phyloP scores from a whole-genome alignment of 64 coral and sea anemone species.

The Montipora efflorescens region DNA sequence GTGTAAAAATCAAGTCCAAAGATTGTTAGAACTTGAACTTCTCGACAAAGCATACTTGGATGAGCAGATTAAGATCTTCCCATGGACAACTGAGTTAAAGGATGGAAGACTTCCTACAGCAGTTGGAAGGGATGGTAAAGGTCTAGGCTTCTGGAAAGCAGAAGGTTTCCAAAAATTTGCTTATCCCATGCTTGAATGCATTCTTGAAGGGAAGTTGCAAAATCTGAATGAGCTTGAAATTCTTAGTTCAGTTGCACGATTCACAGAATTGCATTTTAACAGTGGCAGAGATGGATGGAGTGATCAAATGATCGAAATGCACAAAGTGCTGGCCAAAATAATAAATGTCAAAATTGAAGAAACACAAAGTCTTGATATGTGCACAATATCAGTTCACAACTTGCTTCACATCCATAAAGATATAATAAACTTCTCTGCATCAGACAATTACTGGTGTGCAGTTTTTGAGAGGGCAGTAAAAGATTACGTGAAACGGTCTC shows the following conservation, averaged over 20 bases:
- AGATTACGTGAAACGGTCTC: neutral
- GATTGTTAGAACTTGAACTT: no score
- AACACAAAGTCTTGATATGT: constrained; percentile 21
- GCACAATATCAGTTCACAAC: constrained; percentile 41
- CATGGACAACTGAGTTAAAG: constrained; percentile 60
- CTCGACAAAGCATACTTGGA: no score
- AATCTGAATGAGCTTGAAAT: constrained; percentile 50
- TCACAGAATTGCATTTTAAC: constrained; percentile 48
- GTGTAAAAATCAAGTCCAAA: no score
- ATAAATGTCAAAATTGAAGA: constrained; percentile 32
- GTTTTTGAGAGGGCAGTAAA: constrained; percentile 15
- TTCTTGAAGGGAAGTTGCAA: constrained; percentile 23
- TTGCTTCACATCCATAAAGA: constrained; percentile 57
- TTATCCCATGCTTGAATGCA: constrained; percentile 60
- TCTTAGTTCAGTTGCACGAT: constrained; percentile 13
- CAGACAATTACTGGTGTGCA: constrained; percentile 30
- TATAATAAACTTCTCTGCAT: neutral
- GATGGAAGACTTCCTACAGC: constrained; percentile 38
- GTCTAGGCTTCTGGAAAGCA: constrained; percentile 76
- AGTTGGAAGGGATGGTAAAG: constrained; percentile 51
- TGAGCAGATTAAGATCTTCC: neutral
- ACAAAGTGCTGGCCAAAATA: constrained; percentile 3
- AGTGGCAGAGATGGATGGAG: constrained; percentile 36
- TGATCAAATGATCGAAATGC: constrained; percentile 1
- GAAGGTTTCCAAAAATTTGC: constrained; percentile 70